Evolutionary conservation across 2,888 invertebrate species (phyloP), one percentile per base, ranked within the genome.

Genomic region (Tachina lurida): DNA sequence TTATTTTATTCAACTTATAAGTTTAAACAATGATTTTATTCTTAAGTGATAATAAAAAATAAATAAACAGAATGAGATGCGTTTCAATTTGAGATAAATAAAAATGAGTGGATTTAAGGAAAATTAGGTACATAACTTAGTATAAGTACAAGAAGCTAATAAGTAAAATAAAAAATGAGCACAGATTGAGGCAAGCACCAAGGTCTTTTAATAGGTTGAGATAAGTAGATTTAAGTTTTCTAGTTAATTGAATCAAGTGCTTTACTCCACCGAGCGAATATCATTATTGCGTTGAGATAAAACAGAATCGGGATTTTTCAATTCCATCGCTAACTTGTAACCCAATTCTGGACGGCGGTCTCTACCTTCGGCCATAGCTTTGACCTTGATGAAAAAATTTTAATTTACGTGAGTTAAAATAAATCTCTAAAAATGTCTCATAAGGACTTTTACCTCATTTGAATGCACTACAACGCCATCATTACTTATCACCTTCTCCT

Each of bases 341-440:
- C 98, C 98, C 4, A 98, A 94, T 90, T 97, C 97, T 0, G 97
- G 97, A 79, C 97, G 95, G 17, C 98, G 94, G 93, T 98, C 98
- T 81, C 96, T 94, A 0, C 97, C 98, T 89, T 96, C 96, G 5
- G 97, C 97, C 97, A 98, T 97, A 0, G 96, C 95, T 89, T 95
- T 94, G 0, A 98, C 96, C 95, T 97, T 93, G 3, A 93, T 90
- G 76, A 87, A 13, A 49, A 39, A 60, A 3, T 3, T 17, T 12
- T 31, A n/a, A 17, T 17, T 43, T 22, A 5, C 9, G n/a, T 17
- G 7, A 31, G 31, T 31, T 63, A 13, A 2, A 45, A 19, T 0
- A 22, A 13, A 58, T 60, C 15, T 60, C 3, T 10, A n/a, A 1
- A 31, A 49, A 12, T 39, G 0, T 49, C 0, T 10, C 13, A 45